Evolutionary conservation across 2,113 vertebrate genomes (phyloP).

Genomic region (Sceloporus tristichus): DNA sequence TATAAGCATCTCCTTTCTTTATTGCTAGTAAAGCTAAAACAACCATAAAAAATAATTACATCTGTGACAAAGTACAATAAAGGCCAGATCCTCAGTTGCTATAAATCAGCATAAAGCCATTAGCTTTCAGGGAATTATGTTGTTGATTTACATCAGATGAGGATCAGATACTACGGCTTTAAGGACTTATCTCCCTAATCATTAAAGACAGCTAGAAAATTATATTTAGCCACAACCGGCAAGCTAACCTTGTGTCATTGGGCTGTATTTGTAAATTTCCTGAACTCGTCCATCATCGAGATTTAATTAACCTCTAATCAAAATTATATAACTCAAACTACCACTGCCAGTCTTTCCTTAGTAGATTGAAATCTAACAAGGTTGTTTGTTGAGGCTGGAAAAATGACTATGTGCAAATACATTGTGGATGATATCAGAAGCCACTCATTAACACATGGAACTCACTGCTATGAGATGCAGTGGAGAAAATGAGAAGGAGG

Average conservation of each 20-base stretch:
- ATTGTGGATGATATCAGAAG: conserved; percentile 18
- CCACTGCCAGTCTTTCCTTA: conserved; percentile 63
- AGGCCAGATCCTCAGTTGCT: conserved; percentile 11
- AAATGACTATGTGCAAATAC: conserved; percentile 1
- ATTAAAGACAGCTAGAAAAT: conserved; percentile 65
- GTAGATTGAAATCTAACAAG: conserved; percentile 58
- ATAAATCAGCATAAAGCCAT: conserved; percentile 44
- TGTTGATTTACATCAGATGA: conserved; percentile 45
- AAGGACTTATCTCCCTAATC: conserved; percentile 49
- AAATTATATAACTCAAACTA: conserved; percentile 65
- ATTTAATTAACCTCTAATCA: conserved; percentile 72
- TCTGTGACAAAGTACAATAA: conserved; percentile 42
- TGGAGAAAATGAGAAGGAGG: not conserved
- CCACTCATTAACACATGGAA: conserved; percentile 27
- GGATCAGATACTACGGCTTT: conserved; percentile 38
- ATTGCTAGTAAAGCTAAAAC: conserved; percentile 44
- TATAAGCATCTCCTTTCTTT: conserved; percentile 29
- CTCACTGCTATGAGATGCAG: conserved; percentile 27
- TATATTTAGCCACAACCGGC: conserved; percentile 55
- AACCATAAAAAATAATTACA: conserved; percentile 45
- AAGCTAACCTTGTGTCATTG: conserved; percentile 61
- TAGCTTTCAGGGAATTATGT: conserved; percentile 39
- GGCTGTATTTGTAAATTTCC: conserved; percentile 62
- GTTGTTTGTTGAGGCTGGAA: not conserved
- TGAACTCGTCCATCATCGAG: conserved; percentile 67